Conservation (phyloP, 2,888 invertebrate genomes). For the Eilema caniola region DNA sequence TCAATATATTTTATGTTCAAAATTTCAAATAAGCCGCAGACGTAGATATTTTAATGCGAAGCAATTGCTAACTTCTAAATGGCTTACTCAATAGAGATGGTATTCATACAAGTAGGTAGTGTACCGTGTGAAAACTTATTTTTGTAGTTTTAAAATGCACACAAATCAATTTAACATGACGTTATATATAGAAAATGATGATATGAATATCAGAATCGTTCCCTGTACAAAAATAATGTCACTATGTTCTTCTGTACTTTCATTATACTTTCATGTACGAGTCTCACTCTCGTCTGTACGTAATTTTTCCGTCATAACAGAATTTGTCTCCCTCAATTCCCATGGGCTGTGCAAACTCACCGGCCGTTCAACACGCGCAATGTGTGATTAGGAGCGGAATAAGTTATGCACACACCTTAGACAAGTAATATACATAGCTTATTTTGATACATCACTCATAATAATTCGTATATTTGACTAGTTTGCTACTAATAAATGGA, state of each 20-base stretch:
- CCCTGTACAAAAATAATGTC: not conserved
- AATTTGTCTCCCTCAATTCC: slow-evolving; percentile 18
- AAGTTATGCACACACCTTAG: slow-evolving; percentile 12
- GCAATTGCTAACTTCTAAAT: too few species aligned
- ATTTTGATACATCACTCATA: not conserved
- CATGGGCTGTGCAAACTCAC: slow-evolving; percentile 8
- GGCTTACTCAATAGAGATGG: too few species aligned
- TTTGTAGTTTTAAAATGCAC: too few species aligned
- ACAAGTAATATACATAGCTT: not conserved
- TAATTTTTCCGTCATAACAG: slow-evolving; percentile 16
- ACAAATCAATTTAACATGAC: too few species aligned
- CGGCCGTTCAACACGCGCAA: not conserved
- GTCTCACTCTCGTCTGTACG: slow-evolving; percentile 3
- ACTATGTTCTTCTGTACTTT: not conserved
- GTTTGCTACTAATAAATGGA: not conserved
- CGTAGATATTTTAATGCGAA: not conserved
- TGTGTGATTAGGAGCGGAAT: slow-evolving; percentile 12
- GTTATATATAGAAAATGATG: not conserved
- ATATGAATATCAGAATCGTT: not conserved
- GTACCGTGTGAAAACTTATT: too few species aligned
- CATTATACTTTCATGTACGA: not conserved
- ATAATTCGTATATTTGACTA: not conserved
- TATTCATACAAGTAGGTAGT: too few species aligned
- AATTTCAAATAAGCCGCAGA: not conserved
- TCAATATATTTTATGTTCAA: slow-evolving; percentile 1